Conservation (phyloP, 2,888 invertebrate species). For the Dicroscelio sp. region DNA sequence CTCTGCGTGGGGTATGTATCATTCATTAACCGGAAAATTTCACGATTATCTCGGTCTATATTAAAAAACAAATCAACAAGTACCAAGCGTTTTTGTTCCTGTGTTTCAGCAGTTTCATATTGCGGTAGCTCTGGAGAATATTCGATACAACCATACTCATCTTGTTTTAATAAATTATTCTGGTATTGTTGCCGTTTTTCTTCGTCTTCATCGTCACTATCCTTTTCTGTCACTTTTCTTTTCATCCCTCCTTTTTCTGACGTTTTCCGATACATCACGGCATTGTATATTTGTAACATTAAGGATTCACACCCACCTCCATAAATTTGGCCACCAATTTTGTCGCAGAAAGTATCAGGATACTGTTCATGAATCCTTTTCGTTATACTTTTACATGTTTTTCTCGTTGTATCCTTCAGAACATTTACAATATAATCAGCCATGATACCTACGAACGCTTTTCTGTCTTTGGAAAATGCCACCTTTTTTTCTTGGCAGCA, state of each 20-base stretch:
- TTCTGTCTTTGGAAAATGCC: conserved; percentile 25
- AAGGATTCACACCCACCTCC: conserved; percentile 53
- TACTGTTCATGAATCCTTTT: conserved; percentile 39
- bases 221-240: neutral
- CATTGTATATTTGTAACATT: conserved; percentile 50
- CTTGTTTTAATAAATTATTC: conserved; percentile 26
- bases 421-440: conserved; percentile 57
- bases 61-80: conserved; percentile 24
- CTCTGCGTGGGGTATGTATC: conserved; percentile 49
- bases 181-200: neutral
- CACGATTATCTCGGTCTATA: neutral
- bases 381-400: conserved; percentile 29
- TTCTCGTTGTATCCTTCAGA: conserved; percentile 46
- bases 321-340: conserved; percentile 38
- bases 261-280: conserved; percentile 51
- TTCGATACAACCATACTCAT: conserved; percentile 72
- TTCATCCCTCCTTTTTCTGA: neutral
- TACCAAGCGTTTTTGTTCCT: conserved; percentile 45
- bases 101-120: conserved; percentile 30
- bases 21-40: conserved; percentile 38
- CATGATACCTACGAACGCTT: conserved; percentile 28
- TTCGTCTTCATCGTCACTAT: conserved; percentile 40
- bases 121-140: conserved; percentile 50
- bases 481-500: conserved; percentile 26
- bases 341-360: conserved; percentile 52